Percentiles rank a stretch among this genome's conserved stretches.
These are phyloP conservation scores for Chinchilla lanigera DNA, from an alignment of 2,113 vertebrate genomes.

Conservation along the genomic window DNA sequence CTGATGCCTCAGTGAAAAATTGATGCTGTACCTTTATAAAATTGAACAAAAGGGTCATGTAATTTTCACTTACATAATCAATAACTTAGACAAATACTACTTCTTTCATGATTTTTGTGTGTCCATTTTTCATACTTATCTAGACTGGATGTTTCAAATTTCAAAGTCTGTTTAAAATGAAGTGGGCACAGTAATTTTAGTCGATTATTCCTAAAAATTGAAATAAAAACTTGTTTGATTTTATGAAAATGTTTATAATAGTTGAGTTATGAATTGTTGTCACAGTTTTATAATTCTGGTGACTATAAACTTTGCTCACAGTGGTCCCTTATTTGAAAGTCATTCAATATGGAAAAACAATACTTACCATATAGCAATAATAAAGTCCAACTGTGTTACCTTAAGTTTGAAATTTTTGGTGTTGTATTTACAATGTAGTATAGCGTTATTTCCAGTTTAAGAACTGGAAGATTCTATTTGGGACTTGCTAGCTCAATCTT, in stretches of 20 bases:
- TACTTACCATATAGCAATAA: background rate
- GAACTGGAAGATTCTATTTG: background rate
- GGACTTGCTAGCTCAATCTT: background rate
- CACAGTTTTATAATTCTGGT: conserved; percentile 31
- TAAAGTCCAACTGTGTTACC: background rate
- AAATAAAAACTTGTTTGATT: conserved; percentile 7
- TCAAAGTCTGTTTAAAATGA: conserved; percentile 73
- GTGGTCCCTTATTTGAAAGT: conserved; percentile 37
- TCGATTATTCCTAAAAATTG: conserved; percentile 36
- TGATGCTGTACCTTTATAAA: conserved; percentile 90
- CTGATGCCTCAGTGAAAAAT: conserved; percentile 86
- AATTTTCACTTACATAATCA: conserved; percentile 97
- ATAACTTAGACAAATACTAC: conserved; percentile 96
- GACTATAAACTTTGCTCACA: background rate
- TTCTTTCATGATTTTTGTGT: conserved; percentile 95
- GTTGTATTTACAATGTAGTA: background rate
- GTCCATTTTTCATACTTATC: conserved; percentile 84
- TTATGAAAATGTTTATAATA: background rate
- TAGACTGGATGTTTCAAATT: conserved; percentile 85
- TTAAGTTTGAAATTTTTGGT: background rate
- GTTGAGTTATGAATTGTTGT: background rate
- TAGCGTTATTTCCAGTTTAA: conserved; percentile 19
- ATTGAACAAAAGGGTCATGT: conserved; percentile 95
- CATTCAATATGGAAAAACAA: background rate
- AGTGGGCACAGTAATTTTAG: conserved; percentile 64